Base-by-base conservation (phyloP, 2,888 invertebrate species). In the Blera fallax region DNA sequence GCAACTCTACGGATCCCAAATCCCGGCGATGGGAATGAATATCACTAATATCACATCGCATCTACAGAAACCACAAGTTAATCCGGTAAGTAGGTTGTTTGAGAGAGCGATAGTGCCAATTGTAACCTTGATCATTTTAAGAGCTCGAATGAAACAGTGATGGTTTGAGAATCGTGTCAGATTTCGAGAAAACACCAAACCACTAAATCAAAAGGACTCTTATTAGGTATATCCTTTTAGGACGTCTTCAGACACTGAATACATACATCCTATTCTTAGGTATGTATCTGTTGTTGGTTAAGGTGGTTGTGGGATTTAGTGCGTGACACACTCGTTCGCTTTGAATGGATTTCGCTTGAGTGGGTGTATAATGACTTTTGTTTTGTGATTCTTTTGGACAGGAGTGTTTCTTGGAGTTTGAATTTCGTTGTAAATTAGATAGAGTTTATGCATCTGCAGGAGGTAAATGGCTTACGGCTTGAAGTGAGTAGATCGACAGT, bases 21-120 rank as follows among this genome's bases (percentile, higher is more conserved):
- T 94, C 89, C 94, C 94, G 73, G 93, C 93, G 48, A 94, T 94
- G 94, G 93, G 93, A 87, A 94, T 94, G 94, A 94, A 94, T 90
- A 93, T 94, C 85, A 90, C 90, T 84, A 92, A 92, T 88, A 92
- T 92, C 62, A 89, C 92, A 72, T 89, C 91, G 83, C 92, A 92
- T 89, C 89, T 92, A 88, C 92, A 92, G 88, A 92, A 92, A 87
- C 92, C 92, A 81, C 91, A 91, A 90, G 92, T 92, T 73, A 92
- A 91, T 90, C 91, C 92, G 91, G 92, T 92, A 90, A 92, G 92
- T 90, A 54, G 29, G 27, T 62, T 73, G 45, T 52, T 77, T 48
- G 48, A 64, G 50, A n/a, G 45, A 34, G 27, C 14, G 60, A 73
- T 40, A 83, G 29, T 67, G 67, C 52, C 45, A 79, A 83, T 73